Evolutionary conservation across 2,113 vertebrate genomes (phyloP).

Genomic region (Epinephelus moara): DNA sequence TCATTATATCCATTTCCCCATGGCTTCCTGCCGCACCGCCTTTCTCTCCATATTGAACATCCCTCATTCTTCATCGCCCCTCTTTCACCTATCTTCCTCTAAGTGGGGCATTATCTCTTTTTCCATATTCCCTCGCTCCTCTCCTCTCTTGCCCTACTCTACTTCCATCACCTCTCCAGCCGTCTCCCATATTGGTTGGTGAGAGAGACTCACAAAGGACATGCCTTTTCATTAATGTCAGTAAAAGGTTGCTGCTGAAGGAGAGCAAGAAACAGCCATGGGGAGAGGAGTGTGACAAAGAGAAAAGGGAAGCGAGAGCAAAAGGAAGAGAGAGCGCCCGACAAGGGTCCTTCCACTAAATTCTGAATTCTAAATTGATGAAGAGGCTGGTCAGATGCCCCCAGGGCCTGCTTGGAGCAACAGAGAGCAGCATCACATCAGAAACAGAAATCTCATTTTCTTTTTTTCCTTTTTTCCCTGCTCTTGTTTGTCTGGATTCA

Average conservation of each 20-base stretch:
- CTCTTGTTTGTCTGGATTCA: constrained; percentile 7
- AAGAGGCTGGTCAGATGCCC: constrained; percentile 70
- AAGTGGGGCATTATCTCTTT: constrained; percentile 62
- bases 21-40: neutral
- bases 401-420: constrained; percentile 59
- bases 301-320: constrained; percentile 18
- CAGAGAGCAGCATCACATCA: constrained; percentile 50
- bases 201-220: constrained; percentile 60
- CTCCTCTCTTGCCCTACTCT: constrained; percentile 44
- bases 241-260: constrained; percentile 46
- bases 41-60: neutral
- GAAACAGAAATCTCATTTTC: constrained; percentile 62
- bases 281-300: constrained; percentile 39
- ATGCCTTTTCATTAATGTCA: constrained; percentile 77
- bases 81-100: constrained; percentile 32
- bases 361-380: constrained; percentile 64
- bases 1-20: constrained; percentile 16
- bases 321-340: constrained; percentile 32
- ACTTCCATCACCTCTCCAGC: constrained; percentile 51
- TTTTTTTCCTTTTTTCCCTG: neutral
- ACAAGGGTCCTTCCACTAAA: constrained; percentile 25
- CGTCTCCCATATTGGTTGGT: constrained; percentile 14
- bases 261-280: constrained; percentile 24
- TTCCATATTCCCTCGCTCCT: constrained; percentile 37
- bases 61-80: constrained; percentile 2